Evolutionary conservation across 1,140 invertebrate genomes (phyloP).

Genomic region (Drosophila melanica): DNA sequence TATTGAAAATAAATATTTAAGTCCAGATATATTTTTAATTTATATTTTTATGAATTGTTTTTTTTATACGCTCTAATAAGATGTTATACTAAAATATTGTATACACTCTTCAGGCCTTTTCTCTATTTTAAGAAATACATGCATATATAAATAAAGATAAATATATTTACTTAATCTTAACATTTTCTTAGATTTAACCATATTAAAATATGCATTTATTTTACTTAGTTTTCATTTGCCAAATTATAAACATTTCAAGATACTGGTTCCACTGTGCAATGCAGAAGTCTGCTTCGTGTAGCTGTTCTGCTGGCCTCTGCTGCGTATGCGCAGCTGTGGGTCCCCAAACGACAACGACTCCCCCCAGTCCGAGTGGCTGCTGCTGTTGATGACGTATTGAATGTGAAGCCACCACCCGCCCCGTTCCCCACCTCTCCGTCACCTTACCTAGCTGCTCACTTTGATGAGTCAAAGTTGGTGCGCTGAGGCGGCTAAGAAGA

Average conservation of each 20-base stretch:
- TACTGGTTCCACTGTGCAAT: slow-evolving; percentile 20
- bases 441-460: not conserved
- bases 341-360: slow-evolving; percentile 26
- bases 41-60: no score
- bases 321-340: slow-evolving; percentile 70
- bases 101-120: no score
- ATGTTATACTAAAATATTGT: no score
- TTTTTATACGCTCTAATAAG: no score
- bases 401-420: slow-evolving; percentile 2
- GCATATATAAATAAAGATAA: no score
- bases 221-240: no score
- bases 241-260: not conserved
- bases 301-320: slow-evolving; percentile 33
- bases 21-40: no score
- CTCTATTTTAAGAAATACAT: no score
- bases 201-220: no score
- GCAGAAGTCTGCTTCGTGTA: slow-evolving; percentile 31
- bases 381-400: slow-evolving; percentile 63
- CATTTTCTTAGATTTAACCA: no score
- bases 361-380: slow-evolving; percentile 12
- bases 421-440: not conserved
- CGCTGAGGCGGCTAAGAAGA: slow-evolving; percentile 41
- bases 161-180: no score
- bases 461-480: slow-evolving; percentile 47
- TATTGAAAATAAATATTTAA: no score